phyloP scores from a whole-genome alignment of 1,140 invertebrate species.

The Penaeus indicus region DNA sequence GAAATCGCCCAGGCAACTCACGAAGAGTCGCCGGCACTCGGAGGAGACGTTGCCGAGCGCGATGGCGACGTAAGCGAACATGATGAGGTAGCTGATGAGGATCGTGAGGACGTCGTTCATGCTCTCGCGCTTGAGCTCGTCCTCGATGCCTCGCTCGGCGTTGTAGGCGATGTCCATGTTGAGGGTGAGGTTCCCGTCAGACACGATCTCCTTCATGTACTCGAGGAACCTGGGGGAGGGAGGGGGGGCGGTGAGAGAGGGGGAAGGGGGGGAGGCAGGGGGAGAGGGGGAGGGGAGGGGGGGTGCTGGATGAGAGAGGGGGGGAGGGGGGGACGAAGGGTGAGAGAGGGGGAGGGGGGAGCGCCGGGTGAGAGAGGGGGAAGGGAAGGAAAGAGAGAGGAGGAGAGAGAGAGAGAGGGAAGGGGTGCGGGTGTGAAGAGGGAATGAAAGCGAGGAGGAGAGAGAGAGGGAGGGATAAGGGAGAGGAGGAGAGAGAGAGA shows the following conservation, averaged over 20 bases:
- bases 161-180: slow-evolving; percentile 89
- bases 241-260: neutral
- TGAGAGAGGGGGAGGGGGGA: too few relatives aligned
- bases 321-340: too few relatives aligned
- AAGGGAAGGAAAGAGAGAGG: too few relatives aligned
- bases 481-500: too few relatives aligned
- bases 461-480: too few relatives aligned
- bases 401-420: too few relatives aligned
- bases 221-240: slow-evolving; percentile 78
- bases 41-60: slow-evolving; percentile 58
- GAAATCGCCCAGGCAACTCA: too few relatives aligned
- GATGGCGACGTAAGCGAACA: slow-evolving; percentile 97
- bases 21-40: slow-evolving; percentile 43
- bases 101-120: slow-evolving; percentile 93
- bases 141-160: slow-evolving; percentile 94
- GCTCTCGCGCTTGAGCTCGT: slow-evolving; percentile 92
- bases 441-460: too few relatives aligned
- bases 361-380: too few relatives aligned
- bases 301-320: too few relatives aligned
- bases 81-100: slow-evolving; percentile 93
- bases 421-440: too few relatives aligned
- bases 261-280: neutral
- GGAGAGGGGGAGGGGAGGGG: too few relatives aligned
- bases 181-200: neutral
- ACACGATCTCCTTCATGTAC: slow-evolving; percentile 84